Percentiles rank a stretch among this genome's conserved stretches.
Evolutionary conservation across 2,113 vertebrate genomes (phyloP).

Genomic region (Hoplias malabaricus): DNA sequence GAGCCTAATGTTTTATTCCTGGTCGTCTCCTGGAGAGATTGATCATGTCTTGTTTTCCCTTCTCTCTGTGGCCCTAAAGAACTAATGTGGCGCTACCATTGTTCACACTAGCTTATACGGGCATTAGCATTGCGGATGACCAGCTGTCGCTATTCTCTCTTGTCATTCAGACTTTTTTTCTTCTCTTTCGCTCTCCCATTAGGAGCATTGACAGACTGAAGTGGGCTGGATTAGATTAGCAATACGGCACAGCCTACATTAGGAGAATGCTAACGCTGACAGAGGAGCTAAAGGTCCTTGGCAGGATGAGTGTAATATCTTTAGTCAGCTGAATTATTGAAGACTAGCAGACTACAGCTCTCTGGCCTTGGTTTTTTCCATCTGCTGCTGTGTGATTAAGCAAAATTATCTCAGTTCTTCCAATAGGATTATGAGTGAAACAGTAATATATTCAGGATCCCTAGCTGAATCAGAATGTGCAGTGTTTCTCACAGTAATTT

Average conservation of each 20-base stretch:
- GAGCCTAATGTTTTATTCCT: constrained; percentile 48
- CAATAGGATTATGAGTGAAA: background rate
- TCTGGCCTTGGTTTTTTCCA: background rate
- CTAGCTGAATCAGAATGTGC: background rate
- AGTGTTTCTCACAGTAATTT: background rate
- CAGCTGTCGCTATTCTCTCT: constrained; percentile 36
- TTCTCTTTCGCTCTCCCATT: constrained; percentile 17
- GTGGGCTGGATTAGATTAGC: constrained; percentile 28
- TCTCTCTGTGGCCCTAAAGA: constrained; percentile 29
- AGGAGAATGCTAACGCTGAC: constrained; percentile 1
- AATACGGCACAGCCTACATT: background rate
- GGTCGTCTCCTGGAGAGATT: constrained; percentile 26
- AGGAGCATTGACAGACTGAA: constrained; percentile 9
- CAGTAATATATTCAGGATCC: background rate
- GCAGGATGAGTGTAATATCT: constrained; percentile 5
- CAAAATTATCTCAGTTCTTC: background rate
- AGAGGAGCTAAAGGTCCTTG: background rate
- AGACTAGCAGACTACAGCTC: background rate
- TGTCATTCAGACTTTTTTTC: constrained; percentile 25
- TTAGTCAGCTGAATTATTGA: background rate
- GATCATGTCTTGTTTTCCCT: constrained; percentile 34
- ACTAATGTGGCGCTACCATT: constrained; percentile 31
- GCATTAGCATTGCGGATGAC: constrained; percentile 41
- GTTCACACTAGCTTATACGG: constrained; percentile 34
- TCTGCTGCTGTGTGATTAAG: background rate